Evolutionary conservation across 2,888 invertebrate genomes (phyloP).

Genomic region (Hydraecia micacea): DNA sequence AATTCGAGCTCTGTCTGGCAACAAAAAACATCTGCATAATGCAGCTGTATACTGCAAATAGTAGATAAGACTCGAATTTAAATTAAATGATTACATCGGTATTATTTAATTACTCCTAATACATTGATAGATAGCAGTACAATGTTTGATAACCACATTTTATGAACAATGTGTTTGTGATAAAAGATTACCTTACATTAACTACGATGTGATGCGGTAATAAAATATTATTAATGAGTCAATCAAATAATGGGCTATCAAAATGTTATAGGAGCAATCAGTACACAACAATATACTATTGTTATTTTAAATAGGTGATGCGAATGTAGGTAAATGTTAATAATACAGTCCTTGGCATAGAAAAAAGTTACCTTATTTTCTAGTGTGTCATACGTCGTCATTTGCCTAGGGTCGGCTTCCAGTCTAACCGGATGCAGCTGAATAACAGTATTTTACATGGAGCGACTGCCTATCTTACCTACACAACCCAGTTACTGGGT

Average conservation of each 20-base stretch:
- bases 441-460: too few species aligned
- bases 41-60: background rate
- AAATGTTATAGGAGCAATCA: constrained; percentile 19
- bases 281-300: constrained; percentile 40
- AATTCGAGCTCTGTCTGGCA: background rate
- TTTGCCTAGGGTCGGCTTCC: too few species aligned
- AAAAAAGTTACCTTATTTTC: constrained; percentile 27
- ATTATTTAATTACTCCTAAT: constrained; percentile 26
- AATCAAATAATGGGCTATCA: constrained; percentile 50
- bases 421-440: too few species aligned
- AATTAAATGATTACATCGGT: background rate
- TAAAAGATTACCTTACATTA: constrained; percentile 21
- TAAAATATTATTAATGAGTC: constrained; percentile 26
- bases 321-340: constrained; percentile 32
- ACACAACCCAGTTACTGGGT: too few species aligned
- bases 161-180: constrained; percentile 17
- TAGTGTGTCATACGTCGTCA: too few species aligned
- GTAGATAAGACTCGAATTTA: constrained; percentile 16
- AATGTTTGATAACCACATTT: constrained; percentile 26
- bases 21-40: background rate
- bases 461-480: too few species aligned
- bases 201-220: constrained; percentile 6
- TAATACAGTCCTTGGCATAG: constrained; percentile 30
- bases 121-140: constrained; percentile 22
- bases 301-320: constrained; percentile 42